Conservation (phyloP, 2,888 invertebrate genomes). For the Eretmocerus hayati region DNA sequence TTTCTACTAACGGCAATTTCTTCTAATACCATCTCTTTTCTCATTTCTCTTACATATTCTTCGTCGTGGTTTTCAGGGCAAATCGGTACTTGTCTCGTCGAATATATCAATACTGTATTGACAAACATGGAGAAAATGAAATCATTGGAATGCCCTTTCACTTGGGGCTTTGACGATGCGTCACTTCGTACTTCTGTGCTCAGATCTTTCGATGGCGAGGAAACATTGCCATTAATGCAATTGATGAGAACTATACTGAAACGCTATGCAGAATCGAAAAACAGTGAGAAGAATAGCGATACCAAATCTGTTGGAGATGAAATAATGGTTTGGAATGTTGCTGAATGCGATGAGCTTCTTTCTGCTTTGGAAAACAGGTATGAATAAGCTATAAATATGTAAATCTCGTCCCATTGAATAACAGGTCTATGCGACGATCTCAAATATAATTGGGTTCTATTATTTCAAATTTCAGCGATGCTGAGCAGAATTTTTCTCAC, state of each 20-base stretch:
- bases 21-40: too few relatives aligned
- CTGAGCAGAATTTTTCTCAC: neutral
- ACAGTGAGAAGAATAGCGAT: neutral
- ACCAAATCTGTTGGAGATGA: neutral
- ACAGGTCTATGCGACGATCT: too few relatives aligned
- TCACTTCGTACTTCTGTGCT: neutral
- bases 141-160: slow-evolving; percentile 14
- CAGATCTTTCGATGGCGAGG: slow-evolving; percentile 16
- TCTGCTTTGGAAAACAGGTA: neutral
- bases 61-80: too few relatives aligned
- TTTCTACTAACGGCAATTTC: too few relatives aligned
- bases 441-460: too few relatives aligned
- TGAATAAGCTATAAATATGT: too few relatives aligned
- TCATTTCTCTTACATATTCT: too few relatives aligned
- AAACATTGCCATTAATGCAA: slow-evolving; percentile 6
- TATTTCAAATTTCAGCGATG: neutral
- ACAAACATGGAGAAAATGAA: slow-evolving; percentile 3
- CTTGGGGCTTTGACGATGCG: slow-evolving; percentile 12
- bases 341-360: slow-evolving; percentile 2
- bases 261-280: neutral
- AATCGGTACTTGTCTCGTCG: too few relatives aligned
- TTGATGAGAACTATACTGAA: slow-evolving; percentile 8
- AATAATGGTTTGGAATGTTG: neutral
- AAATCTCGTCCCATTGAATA: too few relatives aligned
- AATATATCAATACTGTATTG: too few relatives aligned